Evolutionary conservation across 2,797 vertebrate species (phyloP), one percentile per base, ranked within the genome.

Genomic region (Danio tinwini): DNA sequence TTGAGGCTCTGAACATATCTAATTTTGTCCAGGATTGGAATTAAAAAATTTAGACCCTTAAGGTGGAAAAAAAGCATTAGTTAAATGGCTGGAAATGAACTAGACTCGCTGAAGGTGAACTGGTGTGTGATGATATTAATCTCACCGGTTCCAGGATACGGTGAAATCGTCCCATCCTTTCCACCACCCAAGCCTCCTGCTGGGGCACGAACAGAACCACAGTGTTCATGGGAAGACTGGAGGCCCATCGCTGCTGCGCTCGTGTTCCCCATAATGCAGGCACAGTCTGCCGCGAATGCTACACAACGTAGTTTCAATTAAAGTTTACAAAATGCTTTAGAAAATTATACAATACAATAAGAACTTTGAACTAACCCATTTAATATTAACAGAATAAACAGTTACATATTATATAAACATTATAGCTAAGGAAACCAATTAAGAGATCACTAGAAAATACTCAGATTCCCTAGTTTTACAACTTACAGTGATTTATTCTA

Each of bases 101-200:
- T 0, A 17, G 37, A 58, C 12, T 11, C 17, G 13, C 8, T 53
- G 37, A 42, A 4, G 0, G 0, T 55, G 2, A 74, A 3, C 39
- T 29, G 11, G 29, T 59, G 0, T 6, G 39, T 8, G 6, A 5
- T 14, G 21, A 72, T 6, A n/a, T n/a, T n/a, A 56, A 64, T 64
- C 8, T 0, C 91, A 99, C 98, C 75, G 97, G 98, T 81, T 98
- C 95, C 2, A 99, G 88, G 83, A 99, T 97, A 19, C 96, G 93
- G 82, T 98, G 94, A 86, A 98, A 99, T 80, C 93, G 93, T 19
- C 98, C 98, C 98, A 99, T 99, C 81, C 97, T 93, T 91, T 99
- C 97, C 86, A 99, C 96, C 83, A 99, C 96, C 98, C 98, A 99
- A 76, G 97, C 96, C 81, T 99, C 97, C 89, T 99, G 97, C 82